A percentile compares a stretch with the other conserved stretches of the same genome.
Conservation (phyloP, 1,140 invertebrate genomes). For the Physella acuta region DNA sequence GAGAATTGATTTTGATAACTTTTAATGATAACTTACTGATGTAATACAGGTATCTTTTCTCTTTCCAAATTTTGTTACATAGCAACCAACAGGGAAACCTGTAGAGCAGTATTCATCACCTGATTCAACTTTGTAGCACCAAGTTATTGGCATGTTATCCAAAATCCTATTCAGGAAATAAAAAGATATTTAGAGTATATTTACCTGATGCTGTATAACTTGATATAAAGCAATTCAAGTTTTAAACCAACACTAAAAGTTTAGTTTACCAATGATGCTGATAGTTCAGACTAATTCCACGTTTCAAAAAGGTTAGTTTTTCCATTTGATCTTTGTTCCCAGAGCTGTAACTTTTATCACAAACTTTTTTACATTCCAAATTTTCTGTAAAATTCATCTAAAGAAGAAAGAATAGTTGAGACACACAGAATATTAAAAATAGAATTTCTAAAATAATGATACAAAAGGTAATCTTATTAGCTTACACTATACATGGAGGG, state of each 20-base stretch:
- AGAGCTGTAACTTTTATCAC: conserved; percentile 73
- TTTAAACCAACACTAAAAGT: no score
- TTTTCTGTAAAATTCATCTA: conserved; percentile 68
- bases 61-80: conserved; percentile 66
- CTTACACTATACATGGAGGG: conserved; percentile 82
- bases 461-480: no score
- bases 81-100: conserved; percentile 98
- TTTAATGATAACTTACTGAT: conserved; percentile 35
- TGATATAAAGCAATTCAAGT: conserved; percentile 34
- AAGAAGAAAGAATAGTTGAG: conserved; percentile 38
- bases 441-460: no score
- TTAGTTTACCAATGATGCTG: conserved; percentile 98
- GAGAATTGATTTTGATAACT: neutral
- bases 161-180: conserved; percentile 61
- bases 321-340: conserved; percentile 68
- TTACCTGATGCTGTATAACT: neutral
- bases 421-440: no score
- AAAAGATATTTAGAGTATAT: neutral
- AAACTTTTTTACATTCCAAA: conserved; percentile 72
- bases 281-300: conserved; percentile 95
- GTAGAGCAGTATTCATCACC: conserved; percentile 83
- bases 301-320: conserved; percentile 79
- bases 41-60: conserved; percentile 62
- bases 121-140: conserved; percentile 85
- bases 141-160: conserved; percentile 93